A percentile compares a stretch with the other conserved stretches of the same genome.
phyloP scores from a whole-genome alignment of 2,888 invertebrate genomes.

The Lycophotia porphyrea region DNA sequence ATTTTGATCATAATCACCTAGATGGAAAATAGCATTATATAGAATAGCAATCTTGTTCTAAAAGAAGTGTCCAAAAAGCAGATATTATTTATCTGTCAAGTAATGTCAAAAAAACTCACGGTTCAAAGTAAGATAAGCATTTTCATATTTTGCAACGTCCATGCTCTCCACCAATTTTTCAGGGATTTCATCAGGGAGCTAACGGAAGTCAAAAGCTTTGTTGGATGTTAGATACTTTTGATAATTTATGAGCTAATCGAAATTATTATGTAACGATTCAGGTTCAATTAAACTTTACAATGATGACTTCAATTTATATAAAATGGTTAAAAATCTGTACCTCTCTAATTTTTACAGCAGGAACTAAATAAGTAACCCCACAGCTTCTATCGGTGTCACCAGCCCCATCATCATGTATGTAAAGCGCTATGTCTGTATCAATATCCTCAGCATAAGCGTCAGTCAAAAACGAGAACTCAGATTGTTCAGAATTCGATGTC shows the following conservation, averaged over 20 bases:
- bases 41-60: no score
- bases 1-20: slow-evolving; percentile 85
- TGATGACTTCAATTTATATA: no score
- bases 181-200: slow-evolving; percentile 50
- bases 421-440: slow-evolving; percentile 72
- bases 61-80: not conserved
- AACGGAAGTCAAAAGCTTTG: slow-evolving; percentile 6
- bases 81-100: not conserved
- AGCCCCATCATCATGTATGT: slow-evolving; percentile 68
- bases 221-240: not conserved
- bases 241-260: not conserved
- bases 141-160: slow-evolving; percentile 74
- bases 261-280: not conserved
- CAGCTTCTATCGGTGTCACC: slow-evolving; percentile 53
- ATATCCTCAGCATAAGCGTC: slow-evolving; percentile 73
- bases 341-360: slow-evolving; percentile 63
- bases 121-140: slow-evolving; percentile 81
- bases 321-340: slow-evolving; percentile 35
- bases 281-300: not conserved
- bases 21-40: slow-evolving; percentile 5
- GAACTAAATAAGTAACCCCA: slow-evolving; percentile 55
- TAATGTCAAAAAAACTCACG: slow-evolving; percentile 73
- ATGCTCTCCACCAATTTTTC: slow-evolving; percentile 59
- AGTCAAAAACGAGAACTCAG: slow-evolving; percentile 77
- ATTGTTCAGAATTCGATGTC: slow-evolving; percentile 68